Conservation (phyloP, 2,113 vertebrate genomes). For the Tragelaphus buxtoni region DNA sequence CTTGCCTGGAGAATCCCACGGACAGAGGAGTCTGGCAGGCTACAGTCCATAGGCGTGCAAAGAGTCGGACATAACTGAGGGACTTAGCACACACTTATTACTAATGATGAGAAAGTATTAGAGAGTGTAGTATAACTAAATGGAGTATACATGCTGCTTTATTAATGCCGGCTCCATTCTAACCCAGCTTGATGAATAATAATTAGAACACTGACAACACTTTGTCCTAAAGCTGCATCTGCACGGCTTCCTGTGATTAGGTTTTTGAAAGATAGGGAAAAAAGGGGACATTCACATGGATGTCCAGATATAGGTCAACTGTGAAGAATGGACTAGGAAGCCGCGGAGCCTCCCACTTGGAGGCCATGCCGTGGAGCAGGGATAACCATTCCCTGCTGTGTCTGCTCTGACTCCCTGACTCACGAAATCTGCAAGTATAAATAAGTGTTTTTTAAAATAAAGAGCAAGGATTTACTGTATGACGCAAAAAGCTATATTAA, state of each 20-base stretch:
- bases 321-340: neutral
- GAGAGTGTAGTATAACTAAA: neutral
- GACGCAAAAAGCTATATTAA: neutral
- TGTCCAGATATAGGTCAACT: neutral
- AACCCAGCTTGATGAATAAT: neutral
- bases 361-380: neutral
- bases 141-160: neutral
- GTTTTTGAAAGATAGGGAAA: neutral
- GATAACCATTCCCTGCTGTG: accelerated
- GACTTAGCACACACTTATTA: neutral
- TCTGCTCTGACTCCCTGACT: neutral
- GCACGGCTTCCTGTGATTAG: neutral
- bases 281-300: neutral
- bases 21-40: neutral
- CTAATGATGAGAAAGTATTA: neutral
- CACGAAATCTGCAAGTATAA: neutral
- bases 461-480: neutral
- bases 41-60: neutral
- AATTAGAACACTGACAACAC: neutral
- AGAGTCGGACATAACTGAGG: neutral
- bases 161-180: neutral
- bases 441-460: neutral
- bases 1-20: neutral
- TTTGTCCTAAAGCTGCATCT: neutral
- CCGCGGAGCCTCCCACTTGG: neutral